Evolutionary conservation across 2,888 invertebrate species (phyloP).

Genomic region (Acronicta aceris): DNA sequence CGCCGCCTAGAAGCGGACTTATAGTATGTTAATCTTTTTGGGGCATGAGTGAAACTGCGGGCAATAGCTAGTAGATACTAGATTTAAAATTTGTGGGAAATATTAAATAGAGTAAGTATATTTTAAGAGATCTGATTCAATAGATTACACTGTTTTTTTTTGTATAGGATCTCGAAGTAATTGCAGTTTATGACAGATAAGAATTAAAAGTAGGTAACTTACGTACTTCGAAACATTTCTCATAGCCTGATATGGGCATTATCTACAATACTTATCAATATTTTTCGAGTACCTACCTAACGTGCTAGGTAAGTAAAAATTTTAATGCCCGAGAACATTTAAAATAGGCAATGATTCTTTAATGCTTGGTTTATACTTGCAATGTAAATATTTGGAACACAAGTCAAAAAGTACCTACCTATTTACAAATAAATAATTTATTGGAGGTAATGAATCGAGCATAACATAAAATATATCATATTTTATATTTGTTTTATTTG

Average conservation of each 20-base stretch:
- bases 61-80: too few species aligned
- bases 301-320: constrained; percentile 1
- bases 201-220: constrained; percentile 10
- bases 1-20: too few species aligned
- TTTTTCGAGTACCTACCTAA: constrained; percentile 5
- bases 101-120: too few species aligned
- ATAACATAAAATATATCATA: constrained; percentile 23
- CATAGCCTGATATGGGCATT: constrained; percentile 22
- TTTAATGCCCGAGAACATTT: not conserved
- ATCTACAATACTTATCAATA: constrained; percentile 26
- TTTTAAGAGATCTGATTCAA: constrained; percentile 30
- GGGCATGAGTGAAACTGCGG: too few species aligned
- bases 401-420: constrained; percentile 8
- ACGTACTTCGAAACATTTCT: constrained; percentile 17
- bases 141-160: not conserved
- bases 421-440: constrained; percentile 7
- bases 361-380: too few species aligned
- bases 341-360: not conserved
- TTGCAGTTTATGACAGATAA: constrained; percentile 2
- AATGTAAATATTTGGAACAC: constrained; percentile 2
- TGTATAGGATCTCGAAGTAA: not conserved
- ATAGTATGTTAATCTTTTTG: too few species aligned
- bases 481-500: too few species aligned
- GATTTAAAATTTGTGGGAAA: too few species aligned
- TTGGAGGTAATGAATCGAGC: constrained; percentile 46